Base-by-base conservation (phyloP, 37 sponge, comb jelly and placozoan genomes). In the Theonella swinhoei region DNA sequence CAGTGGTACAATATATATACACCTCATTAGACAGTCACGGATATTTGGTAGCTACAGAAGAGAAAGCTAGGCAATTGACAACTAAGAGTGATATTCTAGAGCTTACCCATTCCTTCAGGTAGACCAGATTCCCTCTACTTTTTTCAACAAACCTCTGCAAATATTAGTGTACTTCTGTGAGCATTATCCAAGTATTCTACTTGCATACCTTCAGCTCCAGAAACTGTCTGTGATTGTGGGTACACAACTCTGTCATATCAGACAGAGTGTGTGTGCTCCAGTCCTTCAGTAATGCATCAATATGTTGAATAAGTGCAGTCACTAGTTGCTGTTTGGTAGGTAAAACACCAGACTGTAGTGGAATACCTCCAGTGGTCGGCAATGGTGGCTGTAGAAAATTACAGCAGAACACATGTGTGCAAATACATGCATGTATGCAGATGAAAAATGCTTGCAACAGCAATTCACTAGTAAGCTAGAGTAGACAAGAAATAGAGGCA, bases 181-280 rank as follows among this genome's bases (percentile, higher is more conserved):
- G 0, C 24, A 23, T 17, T 4, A 62, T 79, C 23, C 83, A 82
- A 30, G 29, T n/a, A 41, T 20, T 35, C 26, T 14, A 61, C 66
- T 8, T 38, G 38, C 76, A 25, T 30, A 77, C 91, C 83, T 86
- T 86, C 63, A 91, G 63, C 23, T 86, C 81, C 34, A 91, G 83
- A 0, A 86, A 66, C 63, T 90, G 90, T 39, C 64, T 90, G 62
- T 84, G 90, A 34, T 39, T 84, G 38, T 24, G 29, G 2, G 20
- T 39, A 66, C 90, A 90, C n/a, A 90, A 64, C 23, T 68, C 17
- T 20, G 23, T 40, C 1, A 90, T 54, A 34, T 84, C 89, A 5
- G 76, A 76, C 47, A 30, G 28, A 2, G 70, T 76, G 4, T 62
- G n/a, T 22, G 28, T 28, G 61, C 86, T 83, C 91, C 88, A 94